Conservation (phyloP, 2,797 vertebrate genomes). For the Ataeniobius toweri region DNA sequence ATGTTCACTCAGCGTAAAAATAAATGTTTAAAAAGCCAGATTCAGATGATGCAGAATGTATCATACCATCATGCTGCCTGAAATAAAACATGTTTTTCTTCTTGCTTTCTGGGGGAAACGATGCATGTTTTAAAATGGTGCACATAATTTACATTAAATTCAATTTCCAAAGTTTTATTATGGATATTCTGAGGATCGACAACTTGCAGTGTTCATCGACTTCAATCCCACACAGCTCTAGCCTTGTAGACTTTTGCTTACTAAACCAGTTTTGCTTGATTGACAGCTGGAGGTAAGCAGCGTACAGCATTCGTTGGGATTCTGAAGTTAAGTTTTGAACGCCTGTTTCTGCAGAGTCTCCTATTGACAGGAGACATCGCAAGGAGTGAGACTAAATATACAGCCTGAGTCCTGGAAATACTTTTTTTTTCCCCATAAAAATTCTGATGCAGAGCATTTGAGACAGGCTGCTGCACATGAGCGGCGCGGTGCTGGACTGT, state of each 20-base stretch:
- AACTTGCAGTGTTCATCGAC: conserved; percentile 24
- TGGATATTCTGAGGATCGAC: conserved; percentile 23
- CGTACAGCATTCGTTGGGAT: conserved; percentile 24
- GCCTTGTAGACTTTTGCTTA: conserved; percentile 16
- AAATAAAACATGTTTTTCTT: neutral
- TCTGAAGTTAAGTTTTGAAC: conserved; percentile 26
- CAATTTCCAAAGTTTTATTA: conserved; percentile 12
- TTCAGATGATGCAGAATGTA: conserved; percentile 4
- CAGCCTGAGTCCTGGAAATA: conserved; percentile 40
- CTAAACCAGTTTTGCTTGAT: conserved; percentile 18
- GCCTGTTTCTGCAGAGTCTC: conserved; percentile 42
- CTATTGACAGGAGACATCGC: conserved; percentile 49
- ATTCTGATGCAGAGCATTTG: conserved; percentile 53
- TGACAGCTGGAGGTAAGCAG: conserved; percentile 36
- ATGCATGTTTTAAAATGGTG: neutral
- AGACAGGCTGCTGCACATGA: conserved; percentile 61
- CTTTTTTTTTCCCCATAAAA: conserved; percentile 12
- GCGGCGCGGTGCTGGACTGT: conserved; percentile 46
- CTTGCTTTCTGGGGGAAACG: neutral
- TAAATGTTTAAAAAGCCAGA: conserved; percentile 6
- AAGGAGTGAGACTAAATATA: conserved; percentile 54
- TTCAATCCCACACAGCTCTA: conserved; percentile 29
- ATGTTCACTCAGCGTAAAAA: conserved; percentile 1
- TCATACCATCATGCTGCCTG: neutral
- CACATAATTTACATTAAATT: conserved; percentile 2